These are phyloP conservation scores for Drosophila algonquin DNA, from an alignment of 2,888 invertebrate genomes.

Conservation along the genomic window DNA sequence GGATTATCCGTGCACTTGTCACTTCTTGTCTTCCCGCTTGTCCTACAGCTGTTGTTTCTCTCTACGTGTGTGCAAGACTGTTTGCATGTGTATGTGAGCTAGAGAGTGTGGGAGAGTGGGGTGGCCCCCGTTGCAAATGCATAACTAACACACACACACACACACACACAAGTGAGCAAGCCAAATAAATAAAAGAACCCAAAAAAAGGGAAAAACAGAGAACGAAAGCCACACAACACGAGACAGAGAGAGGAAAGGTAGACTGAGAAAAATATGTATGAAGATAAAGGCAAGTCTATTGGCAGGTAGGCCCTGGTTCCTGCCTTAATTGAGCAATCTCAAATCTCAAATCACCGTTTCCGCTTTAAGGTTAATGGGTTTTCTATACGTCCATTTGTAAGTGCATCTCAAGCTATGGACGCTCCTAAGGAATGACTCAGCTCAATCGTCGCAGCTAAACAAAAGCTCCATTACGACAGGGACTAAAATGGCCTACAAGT, in stretches of 20 bases:
- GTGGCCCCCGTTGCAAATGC: slow-evolving; percentile 71
- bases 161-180: slow-evolving; percentile 58
- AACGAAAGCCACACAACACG: background rate
- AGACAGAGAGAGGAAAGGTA: slow-evolving; percentile 39
- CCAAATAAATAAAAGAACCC: slow-evolving; percentile 37
- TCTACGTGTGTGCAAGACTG: slow-evolving; percentile 46
- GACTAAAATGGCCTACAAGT: too few relatives aligned
- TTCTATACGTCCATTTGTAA: too few relatives aligned
- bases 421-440: too few relatives aligned
- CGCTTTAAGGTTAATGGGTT: too few relatives aligned
- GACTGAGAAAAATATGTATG: background rate
- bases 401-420: too few relatives aligned
- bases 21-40: slow-evolving; percentile 37
- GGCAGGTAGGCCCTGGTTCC: too few relatives aligned
- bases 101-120: slow-evolving; percentile 27
- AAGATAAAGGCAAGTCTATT: slow-evolving; percentile 19
- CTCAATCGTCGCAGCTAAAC: too few relatives aligned
- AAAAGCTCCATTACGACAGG: too few relatives aligned
- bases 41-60: background rate
- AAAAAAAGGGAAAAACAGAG: background rate
- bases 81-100: slow-evolving; percentile 44
- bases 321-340: too few relatives aligned
- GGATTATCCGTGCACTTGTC: slow-evolving; percentile 44
- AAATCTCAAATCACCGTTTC: too few relatives aligned
- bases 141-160: slow-evolving; percentile 46